These are phyloP conservation scores for Taenioides sp. DNA, from an alignment of 2,797 vertebrate species.

Conservation along the genomic window DNA sequence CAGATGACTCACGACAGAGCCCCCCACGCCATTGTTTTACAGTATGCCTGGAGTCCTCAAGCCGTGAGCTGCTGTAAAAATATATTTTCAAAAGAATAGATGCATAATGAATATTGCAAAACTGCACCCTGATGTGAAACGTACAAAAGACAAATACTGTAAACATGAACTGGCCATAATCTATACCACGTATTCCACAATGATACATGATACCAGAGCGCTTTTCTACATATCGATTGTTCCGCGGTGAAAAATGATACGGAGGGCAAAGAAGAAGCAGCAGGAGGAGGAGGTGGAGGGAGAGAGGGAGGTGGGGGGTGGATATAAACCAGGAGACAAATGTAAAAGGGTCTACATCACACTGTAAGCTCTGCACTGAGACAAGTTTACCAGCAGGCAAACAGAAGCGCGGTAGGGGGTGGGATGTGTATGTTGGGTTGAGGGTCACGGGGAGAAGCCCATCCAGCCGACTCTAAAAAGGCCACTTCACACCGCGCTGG, in stretches of 20 bases:
- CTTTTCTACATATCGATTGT: conserved; percentile 75
- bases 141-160: conserved; percentile 64
- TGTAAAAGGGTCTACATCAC: conserved; percentile 74
- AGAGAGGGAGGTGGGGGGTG: conserved; percentile 8
- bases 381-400: conserved; percentile 78
- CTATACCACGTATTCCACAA: conserved; percentile 68
- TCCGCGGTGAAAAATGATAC: conserved; percentile 74
- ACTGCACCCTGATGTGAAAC: conserved; percentile 16
- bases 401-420: conserved; percentile 49
- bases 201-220: conserved; percentile 66
- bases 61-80: conserved; percentile 6
- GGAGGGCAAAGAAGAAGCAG: conserved; percentile 54
- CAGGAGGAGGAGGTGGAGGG: conserved; percentile 41
- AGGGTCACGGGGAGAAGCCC: conserved; percentile 70
- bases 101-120: conserved; percentile 20
- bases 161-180: conserved; percentile 73
- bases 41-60: conserved; percentile 19
- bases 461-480: conserved; percentile 68
- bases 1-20: conserved; percentile 30
- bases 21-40: conserved; percentile 9
- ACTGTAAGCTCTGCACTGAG: conserved; percentile 59
- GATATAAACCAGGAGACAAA: conserved; percentile 68
- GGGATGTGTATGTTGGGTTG: conserved; percentile 48
- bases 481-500: conserved; percentile 67
- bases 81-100: conserved; percentile 18